Base-by-base conservation (phyloP, 2,888 invertebrate species). In the Oscheius myriophilus region DNA sequence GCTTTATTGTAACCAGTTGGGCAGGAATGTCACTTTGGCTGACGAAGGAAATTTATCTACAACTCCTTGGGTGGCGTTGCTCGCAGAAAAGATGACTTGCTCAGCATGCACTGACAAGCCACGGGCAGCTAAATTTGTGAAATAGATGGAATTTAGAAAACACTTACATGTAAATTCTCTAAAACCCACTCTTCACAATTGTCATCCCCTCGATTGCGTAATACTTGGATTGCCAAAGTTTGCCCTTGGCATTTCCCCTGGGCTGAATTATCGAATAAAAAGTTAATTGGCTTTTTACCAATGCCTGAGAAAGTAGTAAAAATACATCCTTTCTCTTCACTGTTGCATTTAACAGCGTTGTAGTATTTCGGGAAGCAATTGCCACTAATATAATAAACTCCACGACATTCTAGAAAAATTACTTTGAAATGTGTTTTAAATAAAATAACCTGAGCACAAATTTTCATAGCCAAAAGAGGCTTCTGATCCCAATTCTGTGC, bases 291-390 rank as follows among this genome's bases (percentile, higher is more conserved):
- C n/a, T 4, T 33, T 45, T 57, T 14, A 81, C 82, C 78, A 55
- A 57, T 67, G 41, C 75, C 76, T 0, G 84, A 78, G 18, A 75
- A 73, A 4, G 79, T 71, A 55, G 84, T 82, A 52, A 75, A 84
- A 46, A 84, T 81, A 66, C 84, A 84, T 25, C 74, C 74, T 57
- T 66, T 72, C 25, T 84, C 84, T 23, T 74, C 68, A 39, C 75
- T 72, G 55, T 82, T 77, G 68, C 85, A 85, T 23, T 75, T 71
- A 23, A 85, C 74, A 0, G 84, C 70, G 66, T 85, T 85, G 70
- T 84, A 71, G 43, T 83, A 82, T 25, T 70, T 67, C 1, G 85
- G 85, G 54, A 85, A 85, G 55, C 85, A 85, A 52, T 81, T 74
- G 0, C 51, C 16, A 43, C 66, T 62, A 57, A 84, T 58, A 58